Base-by-base conservation (phyloP, 2,113 vertebrate species). In the Rhizomys pruinosus region DNA sequence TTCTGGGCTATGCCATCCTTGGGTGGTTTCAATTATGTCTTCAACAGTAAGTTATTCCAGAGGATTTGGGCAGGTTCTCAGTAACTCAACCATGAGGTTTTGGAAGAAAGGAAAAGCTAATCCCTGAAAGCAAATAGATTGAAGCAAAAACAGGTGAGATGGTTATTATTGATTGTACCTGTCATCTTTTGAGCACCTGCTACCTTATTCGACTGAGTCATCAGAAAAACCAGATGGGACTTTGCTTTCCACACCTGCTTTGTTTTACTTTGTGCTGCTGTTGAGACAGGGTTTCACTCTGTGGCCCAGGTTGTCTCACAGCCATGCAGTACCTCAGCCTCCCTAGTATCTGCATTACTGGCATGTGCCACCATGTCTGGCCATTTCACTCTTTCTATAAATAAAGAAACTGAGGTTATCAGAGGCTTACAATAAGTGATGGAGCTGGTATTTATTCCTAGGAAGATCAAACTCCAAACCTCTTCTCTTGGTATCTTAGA, bases 1-100 rank as follows among this genome's bases (percentile, higher is more conserved):
- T 74, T 25, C 42, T 89, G 52, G 81, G 47, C 55, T 20, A 15
- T 57, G 74, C 27, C 29, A 44, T 61, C 25, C 8, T 63, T 81
- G 22, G 23, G 4, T 66, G 78, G n/a, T 66, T 92, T 91, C 82
- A 19, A 66, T 87, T 72, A 72, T 87, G 55, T 84, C 29, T 89
- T 29, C 13, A 74, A 42, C 32, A 66, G 29, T 61, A 76, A 55
- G 44, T 68, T n/a, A 76, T 42, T n/a, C 90, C 25, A 78, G 57
- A 94, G 82, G 77, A 68, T 90, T 39, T 90, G 16, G 19, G 39
- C 61, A 44, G 32, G 47, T 69, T 61, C 47, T 52, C 87, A 44
- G 74, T 32, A 88, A 89, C 37, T 94, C 52, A 92, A 57, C 15
- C 19, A 44, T 37, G 39, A 63, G 25, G 32, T 90, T 92, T 90